phyloP scores from a whole-genome alignment of 1,140 invertebrate genomes.

The Andricus grossulariae region DNA sequence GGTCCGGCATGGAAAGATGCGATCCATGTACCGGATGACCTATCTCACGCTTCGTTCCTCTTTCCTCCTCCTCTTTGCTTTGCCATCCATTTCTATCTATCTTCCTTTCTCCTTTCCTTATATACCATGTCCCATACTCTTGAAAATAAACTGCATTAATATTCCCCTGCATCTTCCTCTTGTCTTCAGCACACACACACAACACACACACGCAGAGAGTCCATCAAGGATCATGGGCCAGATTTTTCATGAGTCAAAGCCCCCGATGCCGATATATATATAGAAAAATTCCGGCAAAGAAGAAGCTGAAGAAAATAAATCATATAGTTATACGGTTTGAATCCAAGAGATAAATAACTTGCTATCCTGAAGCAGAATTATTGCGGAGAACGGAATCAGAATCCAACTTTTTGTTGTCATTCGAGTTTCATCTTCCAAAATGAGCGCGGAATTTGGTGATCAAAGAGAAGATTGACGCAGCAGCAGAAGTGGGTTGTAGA shows the following conservation, averaged over 20 bases:
- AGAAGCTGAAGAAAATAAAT: slow-evolving; percentile 34
- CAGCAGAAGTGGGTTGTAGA: slow-evolving; percentile 49
- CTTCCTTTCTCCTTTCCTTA: slow-evolving; percentile 39
- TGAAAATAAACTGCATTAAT: slow-evolving; percentile 28
- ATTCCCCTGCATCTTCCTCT: slow-evolving; percentile 34
- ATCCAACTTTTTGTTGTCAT: background rate
- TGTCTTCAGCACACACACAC: slow-evolving; percentile 38
- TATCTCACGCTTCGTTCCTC: slow-evolving; percentile 69
- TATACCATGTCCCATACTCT: background rate
- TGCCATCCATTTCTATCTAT: slow-evolving; percentile 38
- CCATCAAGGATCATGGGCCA: slow-evolving; percentile 30
- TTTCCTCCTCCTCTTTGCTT: slow-evolving; percentile 46
- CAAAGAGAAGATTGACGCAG: slow-evolving; percentile 37
- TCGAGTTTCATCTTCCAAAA: too few relatives aligned
- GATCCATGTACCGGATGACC: slow-evolving; percentile 60
- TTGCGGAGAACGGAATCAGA: background rate
- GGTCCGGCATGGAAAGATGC: slow-evolving; percentile 56
- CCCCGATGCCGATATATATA: background rate
- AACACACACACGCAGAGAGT: slow-evolving; percentile 2
- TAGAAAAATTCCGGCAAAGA: slow-evolving; percentile 13
- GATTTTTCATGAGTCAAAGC: slow-evolving; percentile 22
- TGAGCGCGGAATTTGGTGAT: background rate
- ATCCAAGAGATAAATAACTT: slow-evolving; percentile 31
- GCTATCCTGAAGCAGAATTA: slow-evolving; percentile 13
- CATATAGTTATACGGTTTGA: slow-evolving; percentile 22